Conservation (phyloP, 2,113 vertebrate genomes). For the Turnix velox region DNA sequence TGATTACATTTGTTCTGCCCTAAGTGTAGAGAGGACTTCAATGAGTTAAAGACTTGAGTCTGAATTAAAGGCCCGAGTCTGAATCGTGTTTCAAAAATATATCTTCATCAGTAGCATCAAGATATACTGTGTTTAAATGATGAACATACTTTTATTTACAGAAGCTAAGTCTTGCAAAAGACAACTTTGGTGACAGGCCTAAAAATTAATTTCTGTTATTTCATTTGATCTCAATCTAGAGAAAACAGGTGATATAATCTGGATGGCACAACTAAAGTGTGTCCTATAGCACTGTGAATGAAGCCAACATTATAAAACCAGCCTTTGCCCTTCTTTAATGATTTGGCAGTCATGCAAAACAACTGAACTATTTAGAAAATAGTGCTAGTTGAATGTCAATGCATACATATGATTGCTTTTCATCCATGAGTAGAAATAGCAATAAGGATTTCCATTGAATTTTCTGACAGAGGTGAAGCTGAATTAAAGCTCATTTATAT, state of each 20-base stretch:
- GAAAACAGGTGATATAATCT: not conserved
- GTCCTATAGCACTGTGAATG: not conserved
- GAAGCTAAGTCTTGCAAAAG: not conserved
- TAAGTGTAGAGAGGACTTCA: not conserved
- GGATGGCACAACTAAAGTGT: not conserved
- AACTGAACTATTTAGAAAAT: slow-evolving; percentile 49
- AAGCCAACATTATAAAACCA: slow-evolving; percentile 21
- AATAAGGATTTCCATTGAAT: slow-evolving; percentile 63
- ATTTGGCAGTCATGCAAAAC: slow-evolving; percentile 45
- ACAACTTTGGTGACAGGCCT: not conserved
- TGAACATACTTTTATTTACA: not conserved
- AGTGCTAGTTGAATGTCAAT: slow-evolving; percentile 64
- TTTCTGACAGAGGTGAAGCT: slow-evolving; percentile 37
- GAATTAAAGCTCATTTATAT: slow-evolving; percentile 74
- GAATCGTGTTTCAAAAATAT: not conserved
- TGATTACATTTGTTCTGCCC: slow-evolving; percentile 20
- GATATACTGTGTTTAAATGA: not conserved
- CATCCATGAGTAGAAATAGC: slow-evolving; percentile 47
- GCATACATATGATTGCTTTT: slow-evolving; percentile 59
- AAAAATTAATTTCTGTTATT: not conserved
- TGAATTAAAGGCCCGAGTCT: not conserved
- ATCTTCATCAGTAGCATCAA: not conserved
- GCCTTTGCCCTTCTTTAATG: slow-evolving; percentile 43
- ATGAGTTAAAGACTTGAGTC: not conserved
- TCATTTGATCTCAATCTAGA: not conserved